Percentiles rank a stretch among this genome's conserved stretches.
Conservation (phyloP, 2,113 vertebrate species). For the Cygnus buccinator region DNA sequence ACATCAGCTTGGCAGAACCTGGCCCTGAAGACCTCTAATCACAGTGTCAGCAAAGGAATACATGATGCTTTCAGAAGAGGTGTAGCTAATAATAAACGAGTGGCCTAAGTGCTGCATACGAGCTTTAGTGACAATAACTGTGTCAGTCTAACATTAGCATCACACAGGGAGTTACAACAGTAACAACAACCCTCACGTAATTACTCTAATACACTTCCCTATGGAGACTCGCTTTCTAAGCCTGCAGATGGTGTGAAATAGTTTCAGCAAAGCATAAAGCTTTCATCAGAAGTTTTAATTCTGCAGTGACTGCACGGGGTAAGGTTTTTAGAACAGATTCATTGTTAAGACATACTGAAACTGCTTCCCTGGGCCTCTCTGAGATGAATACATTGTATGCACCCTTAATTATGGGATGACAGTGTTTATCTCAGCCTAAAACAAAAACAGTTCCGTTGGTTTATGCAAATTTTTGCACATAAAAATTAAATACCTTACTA, state of each 20-base stretch:
- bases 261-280: neutral
- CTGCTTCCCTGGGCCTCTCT: neutral
- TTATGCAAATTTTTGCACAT: neutral
- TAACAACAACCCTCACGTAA: neutral
- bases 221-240: neutral
- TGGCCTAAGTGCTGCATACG: neutral
- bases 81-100: neutral
- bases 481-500: neutral
- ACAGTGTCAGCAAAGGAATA: neutral
- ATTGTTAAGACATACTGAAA: neutral
- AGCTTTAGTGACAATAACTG: neutral
- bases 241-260: neutral
- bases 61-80: neutral
- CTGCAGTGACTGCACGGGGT: neutral
- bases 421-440: neutral
- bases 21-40: fast-evolving
- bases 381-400: neutral
- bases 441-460: neutral
- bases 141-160: neutral
- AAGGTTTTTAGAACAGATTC: neutral
- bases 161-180: neutral
- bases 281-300: neutral
- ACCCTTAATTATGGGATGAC: neutral
- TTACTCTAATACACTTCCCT: neutral
- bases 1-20: neutral